These are phyloP conservation scores for Struthio camelus DNA, from an alignment of 2,113 vertebrate species.

Conservation along the genomic window DNA sequence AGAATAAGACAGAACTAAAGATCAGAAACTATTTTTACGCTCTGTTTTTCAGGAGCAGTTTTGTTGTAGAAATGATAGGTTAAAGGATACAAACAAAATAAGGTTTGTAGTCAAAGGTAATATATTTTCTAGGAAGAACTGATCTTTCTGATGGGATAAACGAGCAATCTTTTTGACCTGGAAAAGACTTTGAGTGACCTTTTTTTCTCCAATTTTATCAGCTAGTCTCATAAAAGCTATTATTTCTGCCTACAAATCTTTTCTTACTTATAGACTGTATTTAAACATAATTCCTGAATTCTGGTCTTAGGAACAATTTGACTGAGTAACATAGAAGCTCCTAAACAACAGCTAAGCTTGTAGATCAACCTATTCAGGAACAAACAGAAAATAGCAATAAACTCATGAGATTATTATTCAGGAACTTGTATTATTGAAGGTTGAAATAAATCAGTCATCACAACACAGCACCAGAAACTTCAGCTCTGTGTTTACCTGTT, in stretches of 20 bases:
- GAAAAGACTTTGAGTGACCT: background rate
- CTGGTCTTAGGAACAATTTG: background rate
- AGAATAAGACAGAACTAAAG: background rate
- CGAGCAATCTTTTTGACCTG: background rate
- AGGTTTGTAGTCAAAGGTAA: background rate
- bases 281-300: background rate
- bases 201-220: background rate
- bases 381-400: background rate
- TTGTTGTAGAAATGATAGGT: background rate
- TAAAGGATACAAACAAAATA: background rate
- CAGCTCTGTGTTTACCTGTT: background rate
- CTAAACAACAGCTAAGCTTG: background rate
- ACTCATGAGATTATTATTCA: background rate
- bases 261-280: background rate
- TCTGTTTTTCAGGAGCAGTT: background rate
- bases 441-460: background rate
- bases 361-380: background rate
- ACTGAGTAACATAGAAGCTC: background rate
- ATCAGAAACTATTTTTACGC: background rate
- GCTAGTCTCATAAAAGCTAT: background rate
- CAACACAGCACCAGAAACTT: background rate
- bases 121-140: background rate
- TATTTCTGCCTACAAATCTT: background rate
- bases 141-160: background rate
- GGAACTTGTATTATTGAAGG: background rate